phyloP scores from a whole-genome alignment of 1,140 invertebrate genomes.

The Achroia grisella region DNA sequence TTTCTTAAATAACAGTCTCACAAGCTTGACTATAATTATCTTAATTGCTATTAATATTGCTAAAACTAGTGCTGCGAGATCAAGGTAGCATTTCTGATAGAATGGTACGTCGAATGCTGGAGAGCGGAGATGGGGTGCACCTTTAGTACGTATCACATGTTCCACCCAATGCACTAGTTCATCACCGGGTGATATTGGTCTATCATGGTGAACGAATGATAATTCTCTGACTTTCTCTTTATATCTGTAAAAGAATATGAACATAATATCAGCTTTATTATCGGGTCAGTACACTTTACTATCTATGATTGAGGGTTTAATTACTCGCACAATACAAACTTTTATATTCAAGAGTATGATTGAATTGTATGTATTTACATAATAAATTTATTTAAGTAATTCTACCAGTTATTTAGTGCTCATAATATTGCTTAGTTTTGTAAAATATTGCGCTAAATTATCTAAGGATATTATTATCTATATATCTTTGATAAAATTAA shows the following conservation, averaged over 20 bases:
- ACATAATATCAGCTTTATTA: no score
- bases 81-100: neutral
- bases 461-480: no score
- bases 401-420: no score
- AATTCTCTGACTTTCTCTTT: conserved; percentile 21
- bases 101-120: conserved; percentile 12
- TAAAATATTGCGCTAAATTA: no score
- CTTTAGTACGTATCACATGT: conserved; percentile 35
- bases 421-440: no score
- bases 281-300: no score
- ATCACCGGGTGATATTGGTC: conserved; percentile 29
- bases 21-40: neutral
- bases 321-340: no score
- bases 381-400: no score
- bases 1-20: neutral
- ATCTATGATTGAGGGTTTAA: no score
- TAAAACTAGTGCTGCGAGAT: neutral
- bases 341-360: no score
- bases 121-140: conserved; percentile 34
- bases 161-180: conserved; percentile 35
- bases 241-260: conserved; percentile 22
- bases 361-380: no score
- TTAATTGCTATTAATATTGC: neutral
- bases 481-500: no score
- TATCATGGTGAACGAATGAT: conserved; percentile 36